Evolutionary conservation across 2,113 vertebrate genomes (phyloP).

Genomic region (Sylvicapra grimmia): DNA sequence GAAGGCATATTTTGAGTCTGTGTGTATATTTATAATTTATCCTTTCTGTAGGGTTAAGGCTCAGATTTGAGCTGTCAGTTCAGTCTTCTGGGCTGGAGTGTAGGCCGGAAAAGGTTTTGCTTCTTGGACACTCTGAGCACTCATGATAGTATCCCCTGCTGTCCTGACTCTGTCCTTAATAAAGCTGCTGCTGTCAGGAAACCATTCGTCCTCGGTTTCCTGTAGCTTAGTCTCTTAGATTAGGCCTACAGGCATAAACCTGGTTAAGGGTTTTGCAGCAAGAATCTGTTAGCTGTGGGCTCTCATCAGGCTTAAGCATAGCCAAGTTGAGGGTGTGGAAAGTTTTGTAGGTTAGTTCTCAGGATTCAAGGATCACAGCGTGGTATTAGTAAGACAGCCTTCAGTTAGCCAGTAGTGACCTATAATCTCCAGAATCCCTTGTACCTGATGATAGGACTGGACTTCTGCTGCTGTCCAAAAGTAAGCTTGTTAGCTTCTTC

Average conservation of each 20-base stretch:
- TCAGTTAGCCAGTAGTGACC: background rate
- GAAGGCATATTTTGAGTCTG: background rate
- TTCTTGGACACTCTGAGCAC: background rate
- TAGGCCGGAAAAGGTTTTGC: background rate
- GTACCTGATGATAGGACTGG: background rate
- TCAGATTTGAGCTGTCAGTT: background rate
- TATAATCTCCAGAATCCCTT: background rate
- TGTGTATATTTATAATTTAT: background rate
- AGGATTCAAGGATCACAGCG: background rate
- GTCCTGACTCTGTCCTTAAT: background rate
- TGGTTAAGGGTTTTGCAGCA: background rate
- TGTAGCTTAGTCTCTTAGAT: background rate
- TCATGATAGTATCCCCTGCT: fast-evolving
- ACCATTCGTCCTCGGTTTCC: background rate
- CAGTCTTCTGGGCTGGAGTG: background rate
- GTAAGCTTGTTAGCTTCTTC: background rate
- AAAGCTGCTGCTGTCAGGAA: background rate
- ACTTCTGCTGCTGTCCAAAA: background rate
- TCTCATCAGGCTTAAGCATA: background rate
- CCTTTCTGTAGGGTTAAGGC: background rate
- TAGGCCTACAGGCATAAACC: background rate
- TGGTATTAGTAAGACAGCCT: background rate
- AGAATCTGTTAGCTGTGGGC: background rate
- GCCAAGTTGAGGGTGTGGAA: background rate
- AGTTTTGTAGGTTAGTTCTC: background rate